Evolutionary conservation across 1,140 invertebrate genomes (phyloP).

Genomic region (Eumaeus atala): DNA sequence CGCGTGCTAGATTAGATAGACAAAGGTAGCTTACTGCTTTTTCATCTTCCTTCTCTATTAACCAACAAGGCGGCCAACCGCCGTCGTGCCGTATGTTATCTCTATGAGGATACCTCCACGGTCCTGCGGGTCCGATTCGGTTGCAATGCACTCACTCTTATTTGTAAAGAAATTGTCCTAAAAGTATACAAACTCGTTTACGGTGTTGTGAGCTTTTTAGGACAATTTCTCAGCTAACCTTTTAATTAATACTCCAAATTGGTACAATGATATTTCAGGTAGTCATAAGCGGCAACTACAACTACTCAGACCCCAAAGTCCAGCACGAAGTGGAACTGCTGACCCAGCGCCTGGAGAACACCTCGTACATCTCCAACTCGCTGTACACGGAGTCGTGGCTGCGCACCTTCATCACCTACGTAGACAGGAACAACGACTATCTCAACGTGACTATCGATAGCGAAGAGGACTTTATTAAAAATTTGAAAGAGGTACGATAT

Average conservation of each 20-base stretch:
- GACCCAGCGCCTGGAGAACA: constrained; percentile 86
- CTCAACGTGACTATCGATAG: constrained; percentile 83
- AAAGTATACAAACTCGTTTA: too few species aligned
- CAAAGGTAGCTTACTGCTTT: too few species aligned
- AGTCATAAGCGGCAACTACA: constrained; percentile 86
- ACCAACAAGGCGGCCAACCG: too few species aligned
- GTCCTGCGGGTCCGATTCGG: too few species aligned
- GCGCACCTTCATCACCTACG: constrained; percentile 86
- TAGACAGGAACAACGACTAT: constrained; percentile 83
- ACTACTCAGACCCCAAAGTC: constrained; percentile 88
- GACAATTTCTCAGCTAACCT: not conserved
- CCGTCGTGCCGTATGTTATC: too few species aligned
- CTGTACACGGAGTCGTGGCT: constrained; percentile 95
- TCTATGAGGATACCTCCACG: too few species aligned
- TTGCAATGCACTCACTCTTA: too few species aligned
- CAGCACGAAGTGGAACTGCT: constrained; percentile 87
- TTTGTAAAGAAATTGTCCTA: too few species aligned
- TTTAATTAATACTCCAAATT: not conserved
- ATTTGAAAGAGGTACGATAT: constrained; percentile 81
- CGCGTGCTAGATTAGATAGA: too few species aligned
- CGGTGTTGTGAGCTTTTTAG: too few species aligned
- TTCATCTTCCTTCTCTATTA: too few species aligned
- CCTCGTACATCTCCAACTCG: constrained; percentile 84
- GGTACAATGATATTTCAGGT: constrained; percentile 78
- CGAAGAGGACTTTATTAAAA: constrained; percentile 83